Conservation (phyloP, 2,113 vertebrate species). For the Castor canadensis region DNA sequence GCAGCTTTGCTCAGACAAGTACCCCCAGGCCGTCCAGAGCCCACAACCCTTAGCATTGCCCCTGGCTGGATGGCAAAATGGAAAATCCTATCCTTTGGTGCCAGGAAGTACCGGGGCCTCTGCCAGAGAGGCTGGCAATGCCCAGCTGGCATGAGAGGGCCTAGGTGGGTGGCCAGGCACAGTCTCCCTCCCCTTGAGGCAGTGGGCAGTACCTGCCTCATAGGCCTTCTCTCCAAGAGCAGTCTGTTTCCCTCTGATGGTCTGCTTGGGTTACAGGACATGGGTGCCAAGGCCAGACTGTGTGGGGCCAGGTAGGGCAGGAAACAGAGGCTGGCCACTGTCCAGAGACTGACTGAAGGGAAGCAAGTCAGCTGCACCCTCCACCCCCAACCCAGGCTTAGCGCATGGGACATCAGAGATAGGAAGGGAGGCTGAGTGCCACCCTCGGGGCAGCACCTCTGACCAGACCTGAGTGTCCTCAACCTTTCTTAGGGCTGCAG, state of each 20-base stretch:
- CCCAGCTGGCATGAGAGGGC: conserved; percentile 8
- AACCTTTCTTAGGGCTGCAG: not conserved
- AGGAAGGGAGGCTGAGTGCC: not conserved
- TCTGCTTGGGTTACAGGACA: not conserved
- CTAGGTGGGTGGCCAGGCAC: conserved; percentile 40
- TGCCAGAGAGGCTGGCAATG: conserved; percentile 28
- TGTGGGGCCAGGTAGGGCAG: not conserved
- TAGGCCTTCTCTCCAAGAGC: not conserved
- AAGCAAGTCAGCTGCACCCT: not conserved
- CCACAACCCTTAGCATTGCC: conserved; percentile 24
- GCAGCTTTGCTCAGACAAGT: conserved; percentile 57
- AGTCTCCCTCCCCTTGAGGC: not conserved
- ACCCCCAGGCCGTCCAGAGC: conserved; percentile 35
- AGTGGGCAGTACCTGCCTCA: not conserved
- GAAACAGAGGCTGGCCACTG: not conserved
- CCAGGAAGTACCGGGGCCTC: conserved; percentile 11
- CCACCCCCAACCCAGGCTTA: not conserved
- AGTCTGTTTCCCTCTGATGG: not conserved
- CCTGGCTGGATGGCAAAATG: conserved; percentile 48
- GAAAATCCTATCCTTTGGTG: conserved; percentile 66
- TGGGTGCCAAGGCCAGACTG: not conserved
- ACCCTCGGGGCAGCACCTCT: not conserved
- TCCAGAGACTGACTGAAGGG: not conserved
- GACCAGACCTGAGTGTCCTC: not conserved
- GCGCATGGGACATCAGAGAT: not conserved